These are phyloP conservation scores for Sycophaga agraensis DNA, from an alignment of 1,140 invertebrate species.

Conservation along the genomic window DNA sequence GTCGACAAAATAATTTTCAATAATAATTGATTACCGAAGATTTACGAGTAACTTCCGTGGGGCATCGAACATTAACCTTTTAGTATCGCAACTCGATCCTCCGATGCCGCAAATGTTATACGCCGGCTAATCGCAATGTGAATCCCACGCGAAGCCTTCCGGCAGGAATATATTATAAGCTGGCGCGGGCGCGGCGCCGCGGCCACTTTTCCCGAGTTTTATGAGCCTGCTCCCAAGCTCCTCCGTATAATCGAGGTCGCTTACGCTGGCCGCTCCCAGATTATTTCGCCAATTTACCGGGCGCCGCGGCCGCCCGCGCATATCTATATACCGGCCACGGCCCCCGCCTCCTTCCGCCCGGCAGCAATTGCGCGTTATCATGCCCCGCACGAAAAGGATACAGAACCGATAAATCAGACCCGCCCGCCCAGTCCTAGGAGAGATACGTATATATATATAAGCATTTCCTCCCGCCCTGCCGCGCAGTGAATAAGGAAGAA, in stretches of 20 bases:
- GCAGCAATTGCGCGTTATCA: conserved; percentile 42
- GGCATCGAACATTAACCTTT: too few species aligned
- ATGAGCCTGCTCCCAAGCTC: too few species aligned
- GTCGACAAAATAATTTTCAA: too few species aligned
- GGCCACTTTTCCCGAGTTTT: conserved; percentile 5
- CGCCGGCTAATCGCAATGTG: too few species aligned
- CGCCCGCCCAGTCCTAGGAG: not conserved
- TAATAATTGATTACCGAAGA: too few species aligned
- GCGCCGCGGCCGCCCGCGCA: not conserved
- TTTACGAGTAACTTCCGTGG: too few species aligned
- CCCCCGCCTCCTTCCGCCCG: not conserved
- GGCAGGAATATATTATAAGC: too few species aligned
- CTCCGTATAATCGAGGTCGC: conserved; percentile 29
- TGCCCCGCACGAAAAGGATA: conserved; percentile 34
- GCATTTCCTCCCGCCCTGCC: not conserved
- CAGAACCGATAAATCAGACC: conserved; percentile 39
- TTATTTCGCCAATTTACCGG: conserved; percentile 33
- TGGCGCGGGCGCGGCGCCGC: too few species aligned
- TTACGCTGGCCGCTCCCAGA: conserved; percentile 25
- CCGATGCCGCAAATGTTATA: too few species aligned
- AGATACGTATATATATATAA: not conserved
- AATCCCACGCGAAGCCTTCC: too few species aligned
- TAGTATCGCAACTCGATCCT: too few species aligned
- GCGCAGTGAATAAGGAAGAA: not conserved
- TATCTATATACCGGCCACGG: too few species aligned